Evolutionary conservation across 2,113 vertebrate species (phyloP).

Genomic region (Hippotragus niger): DNA sequence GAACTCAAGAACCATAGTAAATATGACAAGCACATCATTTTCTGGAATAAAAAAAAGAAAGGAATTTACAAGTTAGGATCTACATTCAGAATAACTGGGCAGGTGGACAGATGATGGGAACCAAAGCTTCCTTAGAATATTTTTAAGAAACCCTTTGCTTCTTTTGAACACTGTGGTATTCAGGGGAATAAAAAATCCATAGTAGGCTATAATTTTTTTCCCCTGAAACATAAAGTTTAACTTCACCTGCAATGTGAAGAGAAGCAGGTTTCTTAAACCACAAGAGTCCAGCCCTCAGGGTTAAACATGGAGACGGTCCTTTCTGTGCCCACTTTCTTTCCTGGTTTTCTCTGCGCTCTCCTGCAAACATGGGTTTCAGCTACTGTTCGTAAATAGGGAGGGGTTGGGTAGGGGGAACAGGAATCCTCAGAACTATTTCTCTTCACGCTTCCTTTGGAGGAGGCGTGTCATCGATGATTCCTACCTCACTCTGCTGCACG

Average conservation of each 20-base stretch:
- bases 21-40: background rate
- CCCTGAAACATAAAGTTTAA: background rate
- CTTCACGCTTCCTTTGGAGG: background rate
- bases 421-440: background rate
- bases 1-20: slow-evolving; percentile 30
- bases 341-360: background rate
- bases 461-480: background rate
- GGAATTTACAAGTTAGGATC: background rate
- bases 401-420: background rate
- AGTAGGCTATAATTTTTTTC: background rate
- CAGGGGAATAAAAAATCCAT: background rate
- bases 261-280: background rate
- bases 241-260: background rate
- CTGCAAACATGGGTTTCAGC: background rate
- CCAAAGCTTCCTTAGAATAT: background rate
- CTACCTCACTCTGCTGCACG: background rate
- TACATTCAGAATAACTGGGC: background rate
- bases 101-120: background rate
- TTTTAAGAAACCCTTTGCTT: background rate
- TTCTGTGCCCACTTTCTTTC: background rate
- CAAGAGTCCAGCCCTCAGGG: background rate
- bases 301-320: background rate
- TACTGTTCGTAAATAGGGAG: background rate
- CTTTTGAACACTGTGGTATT: background rate
- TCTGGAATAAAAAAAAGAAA: background rate